Base-by-base conservation (phyloP, 2,888 invertebrate genomes). In the Drosophila fungiperda region DNA sequence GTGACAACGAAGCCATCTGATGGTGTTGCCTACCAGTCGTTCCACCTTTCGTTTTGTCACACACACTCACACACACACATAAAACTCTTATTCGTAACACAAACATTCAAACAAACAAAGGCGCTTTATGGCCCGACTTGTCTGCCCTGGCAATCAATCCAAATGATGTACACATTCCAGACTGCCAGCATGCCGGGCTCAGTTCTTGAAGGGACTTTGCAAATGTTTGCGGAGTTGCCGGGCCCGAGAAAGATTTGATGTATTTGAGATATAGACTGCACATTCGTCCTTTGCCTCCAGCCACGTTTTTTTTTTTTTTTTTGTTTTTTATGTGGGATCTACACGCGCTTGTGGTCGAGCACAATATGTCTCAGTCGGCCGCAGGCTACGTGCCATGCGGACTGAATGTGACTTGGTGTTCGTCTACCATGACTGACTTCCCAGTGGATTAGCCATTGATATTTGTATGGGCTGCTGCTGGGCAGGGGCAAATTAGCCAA, bases 121-220 rank as follows among this genome's bases (percentile, higher is more conserved):
- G 70, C 63, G 64, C 68, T 62, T 53, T 74, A 45, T 58, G 63
- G 58, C 61, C 48, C 55, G 70, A 70, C 73, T 68, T 64, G 68
- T 68, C 57, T 70, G 65, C 60, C 66, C 73, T 50, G 63, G 77
- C 90, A 87, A 89, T 87, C 86, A 87, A 87, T 87, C 88, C 89
- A 85, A 89, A 87, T 87, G 86, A 89, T 87, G 85, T 87, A 87
- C 88, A 85, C 85, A 89, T 89, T 89, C 67, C 62, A 68, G 60
- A 73, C 67, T 82, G 66, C 59, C 67, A 42, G 72, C 40, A 60
- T 63, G 74, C 66, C 68, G 71, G 54, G 55, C 50, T 72, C 71
- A 52, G 71, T 57, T 73, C 67, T 54, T 48, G 65, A 58, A 54
- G 62, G 63, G 61, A 52, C 71, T 73, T 59, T 54, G 76, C 63